Evolutionary conservation across 2,888 invertebrate species (phyloP), one percentile per base, ranked within the genome.

Genomic region (Aspidiotus rigidus): DNA sequence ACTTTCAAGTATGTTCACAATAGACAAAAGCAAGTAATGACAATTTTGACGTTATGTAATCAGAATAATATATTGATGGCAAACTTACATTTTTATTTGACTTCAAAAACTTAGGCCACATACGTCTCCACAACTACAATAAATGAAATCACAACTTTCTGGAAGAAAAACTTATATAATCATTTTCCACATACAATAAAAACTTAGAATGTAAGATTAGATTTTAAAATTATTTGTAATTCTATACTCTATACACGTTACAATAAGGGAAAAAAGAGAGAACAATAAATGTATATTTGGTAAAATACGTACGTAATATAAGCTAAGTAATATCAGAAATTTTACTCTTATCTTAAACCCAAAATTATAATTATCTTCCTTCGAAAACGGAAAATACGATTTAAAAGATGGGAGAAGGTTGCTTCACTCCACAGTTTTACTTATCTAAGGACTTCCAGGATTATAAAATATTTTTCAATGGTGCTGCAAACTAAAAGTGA

Each of bases 121-220:
- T 28, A 28, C 28, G 28, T 28, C 28, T 28, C 28, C 28, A 28
- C 28, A 28, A 28, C 28, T 28, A 28, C 28, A 28, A 28, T 28
- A 28, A 28, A 28, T 28, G 28, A 28, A 28, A 28, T 28, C 28
- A 28, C 2, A 28, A 49, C 49, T 49, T 49, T 64, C 44, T 49
- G 66, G 66, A 66, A 66, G 66, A 66, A 57, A 56, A 66, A 17
- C 59, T 59, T 59, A 59, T 28, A 28, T 66, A 66, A 59, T 66
- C 59, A 57, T 44, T 66, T 66, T 41, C 66, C 66, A 66, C 66
- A 66, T 66, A 66, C 66, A 66, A 28, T 28, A 28, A 28, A 28
- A 66, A 66, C 57, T 66, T 66, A 66, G 59, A 59, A 66, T 28
- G 59, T 66, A 57, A 60, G 59, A 66, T 57, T 66, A 66, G 59